A percentile compares a stretch with the other conserved stretches of the same genome.
These are phyloP conservation scores for Astreopora myriophthalma DNA, from an alignment of 64 coral and sea anemone species.

Conservation along the genomic window DNA sequence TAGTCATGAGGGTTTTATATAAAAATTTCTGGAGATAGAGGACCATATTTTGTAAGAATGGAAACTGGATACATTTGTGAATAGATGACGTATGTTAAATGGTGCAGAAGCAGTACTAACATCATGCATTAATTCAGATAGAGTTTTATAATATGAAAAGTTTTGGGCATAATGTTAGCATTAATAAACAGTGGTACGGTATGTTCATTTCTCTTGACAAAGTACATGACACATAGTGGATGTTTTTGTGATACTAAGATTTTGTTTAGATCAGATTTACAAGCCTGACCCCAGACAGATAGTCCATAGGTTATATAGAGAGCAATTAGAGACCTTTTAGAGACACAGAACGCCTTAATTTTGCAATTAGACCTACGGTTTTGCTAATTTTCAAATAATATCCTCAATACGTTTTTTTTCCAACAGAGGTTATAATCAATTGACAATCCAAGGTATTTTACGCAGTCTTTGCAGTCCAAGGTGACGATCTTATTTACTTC, in stretches of 20 bases:
- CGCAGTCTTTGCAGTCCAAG: not conserved
- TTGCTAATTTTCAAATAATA: slow-evolving; percentile 5
- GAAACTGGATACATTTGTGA: not conserved
- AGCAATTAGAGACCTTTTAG: not conserved
- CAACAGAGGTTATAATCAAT: not conserved
- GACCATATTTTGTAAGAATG: not conserved
- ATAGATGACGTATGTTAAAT: not conserved
- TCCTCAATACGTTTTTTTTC: not conserved
- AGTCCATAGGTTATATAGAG: slow-evolving; percentile 25
- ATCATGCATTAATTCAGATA: not conserved
- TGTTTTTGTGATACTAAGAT: slow-evolving; percentile 40
- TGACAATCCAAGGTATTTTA: not conserved
- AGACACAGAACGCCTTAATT: not conserved
- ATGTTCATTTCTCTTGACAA: slow-evolving; percentile 1
- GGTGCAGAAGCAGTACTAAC: not conserved
- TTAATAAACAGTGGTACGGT: slow-evolving; percentile 26
- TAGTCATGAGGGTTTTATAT: not conserved
- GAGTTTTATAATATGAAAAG: not conserved
- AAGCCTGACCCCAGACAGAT: slow-evolving; percentile 21
- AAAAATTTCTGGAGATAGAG: not conserved
- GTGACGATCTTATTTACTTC: not conserved
- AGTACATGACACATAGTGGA: slow-evolving; percentile 13
- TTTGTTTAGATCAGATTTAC: slow-evolving; percentile 1
- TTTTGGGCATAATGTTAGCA: not conserved
- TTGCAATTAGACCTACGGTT: not conserved